Evolutionary conservation across 2,888 invertebrate species (phyloP).

Genomic region (Sipunculus nudus): DNA sequence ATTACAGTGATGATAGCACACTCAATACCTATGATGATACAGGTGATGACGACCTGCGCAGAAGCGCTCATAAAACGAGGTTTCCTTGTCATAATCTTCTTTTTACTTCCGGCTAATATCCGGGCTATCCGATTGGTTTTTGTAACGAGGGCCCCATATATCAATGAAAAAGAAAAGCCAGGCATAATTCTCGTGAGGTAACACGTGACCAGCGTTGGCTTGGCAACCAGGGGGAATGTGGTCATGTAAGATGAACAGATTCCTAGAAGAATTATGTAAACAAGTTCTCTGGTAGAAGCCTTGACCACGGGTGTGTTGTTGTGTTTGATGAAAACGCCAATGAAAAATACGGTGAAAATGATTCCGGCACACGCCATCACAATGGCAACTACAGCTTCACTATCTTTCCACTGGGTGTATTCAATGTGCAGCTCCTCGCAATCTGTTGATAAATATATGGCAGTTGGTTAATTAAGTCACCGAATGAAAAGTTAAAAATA

Average conservation of each 20-base stretch:
- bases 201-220: slow-evolving; percentile 81
- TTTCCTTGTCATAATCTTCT: slow-evolving; percentile 86
- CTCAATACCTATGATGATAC: slow-evolving; percentile 87
- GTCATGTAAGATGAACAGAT: slow-evolving; percentile 67
- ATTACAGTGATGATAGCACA: slow-evolving; percentile 75
- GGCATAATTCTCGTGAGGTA: slow-evolving; percentile 90
- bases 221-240: slow-evolving; percentile 88
- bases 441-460: too few relatives aligned
- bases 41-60: slow-evolving; percentile 77
- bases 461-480: too few relatives aligned
- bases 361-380: slow-evolving; percentile 85
- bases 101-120: slow-evolving; percentile 96
- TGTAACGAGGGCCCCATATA: slow-evolving; percentile 94
- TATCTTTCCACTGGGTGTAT: slow-evolving; percentile 74
- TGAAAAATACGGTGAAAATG: slow-evolving; percentile 79
- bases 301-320: slow-evolving; percentile 97
- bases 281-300: slow-evolving; percentile 81
- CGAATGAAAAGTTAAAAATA: too few relatives aligned
- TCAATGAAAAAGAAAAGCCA: slow-evolving; percentile 95
- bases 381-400: slow-evolving; percentile 74
- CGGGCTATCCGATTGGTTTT: slow-evolving; percentile 97
- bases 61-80: slow-evolving; percentile 82
- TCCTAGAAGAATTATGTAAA: slow-evolving; percentile 81
- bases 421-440: slow-evolving; percentile 74
- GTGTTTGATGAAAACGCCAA: slow-evolving; percentile 82